Evolutionary conservation across 2,797 vertebrate genomes (phyloP).

Genomic region (Crenichthys baileyi): DNA sequence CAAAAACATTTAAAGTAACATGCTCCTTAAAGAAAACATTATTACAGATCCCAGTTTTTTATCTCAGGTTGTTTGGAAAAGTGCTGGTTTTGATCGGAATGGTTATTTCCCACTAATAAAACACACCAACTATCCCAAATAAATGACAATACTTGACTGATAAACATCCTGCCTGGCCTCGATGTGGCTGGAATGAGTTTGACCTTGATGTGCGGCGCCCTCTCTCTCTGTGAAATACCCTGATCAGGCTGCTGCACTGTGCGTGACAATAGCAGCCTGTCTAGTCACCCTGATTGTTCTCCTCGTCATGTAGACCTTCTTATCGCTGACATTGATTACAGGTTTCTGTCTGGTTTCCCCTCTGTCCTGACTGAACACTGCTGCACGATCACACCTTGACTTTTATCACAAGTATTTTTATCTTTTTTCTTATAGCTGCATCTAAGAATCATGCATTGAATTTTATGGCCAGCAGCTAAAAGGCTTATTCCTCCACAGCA

Average conservation of each 20-base stretch:
- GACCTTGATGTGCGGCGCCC: slow-evolving; percentile 36
- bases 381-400: neutral
- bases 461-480: slow-evolving; percentile 44
- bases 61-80: neutral
- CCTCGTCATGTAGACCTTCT: slow-evolving; percentile 46
- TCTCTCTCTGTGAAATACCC: slow-evolving; percentile 25
- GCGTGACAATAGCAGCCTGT: slow-evolving; percentile 58
- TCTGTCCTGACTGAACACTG: slow-evolving; percentile 17
- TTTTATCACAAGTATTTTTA: slow-evolving; percentile 20
- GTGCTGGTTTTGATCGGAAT: neutral
- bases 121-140: neutral
- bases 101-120: no score
- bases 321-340: slow-evolving; percentile 44
- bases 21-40: neutral
- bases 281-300: slow-evolving; percentile 50
- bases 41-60: neutral
- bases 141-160: neutral
- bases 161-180: slow-evolving; percentile 19
- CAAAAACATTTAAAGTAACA: neutral
- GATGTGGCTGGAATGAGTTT: neutral
- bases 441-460: slow-evolving; percentile 16
- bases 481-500: slow-evolving; percentile 32
- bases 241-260: slow-evolving; percentile 31
- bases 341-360: slow-evolving; percentile 31
- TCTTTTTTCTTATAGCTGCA: slow-evolving; percentile 8